These are phyloP conservation scores for Criorhina ranunculi DNA, from an alignment of 2,888 invertebrate genomes.

Conservation along the genomic window DNA sequence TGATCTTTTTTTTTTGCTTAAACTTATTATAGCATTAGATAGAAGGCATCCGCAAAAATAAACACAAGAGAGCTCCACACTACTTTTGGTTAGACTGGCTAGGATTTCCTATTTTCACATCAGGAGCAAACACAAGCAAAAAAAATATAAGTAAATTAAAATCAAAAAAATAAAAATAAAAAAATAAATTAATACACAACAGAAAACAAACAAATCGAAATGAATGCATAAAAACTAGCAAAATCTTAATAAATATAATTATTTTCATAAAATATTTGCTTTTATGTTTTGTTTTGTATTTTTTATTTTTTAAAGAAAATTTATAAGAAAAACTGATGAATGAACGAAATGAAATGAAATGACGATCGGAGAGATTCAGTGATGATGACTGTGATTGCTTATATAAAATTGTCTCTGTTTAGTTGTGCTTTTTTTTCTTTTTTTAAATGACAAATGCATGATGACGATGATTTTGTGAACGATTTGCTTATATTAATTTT, in stretches of 20 bases:
- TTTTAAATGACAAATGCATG: constrained; percentile 41
- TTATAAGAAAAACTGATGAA: background rate
- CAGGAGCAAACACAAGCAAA: constrained; percentile 79
- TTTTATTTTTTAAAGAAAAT: constrained; percentile 1
- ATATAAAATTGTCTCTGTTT: constrained; percentile 18
- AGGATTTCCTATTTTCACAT: constrained; percentile 82
- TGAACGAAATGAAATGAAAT: constrained; percentile 31
- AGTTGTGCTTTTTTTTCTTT: constrained; percentile 54
- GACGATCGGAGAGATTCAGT: constrained; percentile 37
- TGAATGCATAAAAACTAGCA: constrained; percentile 30
- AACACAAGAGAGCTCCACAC: constrained; percentile 79
- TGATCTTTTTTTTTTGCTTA: constrained; percentile 43
- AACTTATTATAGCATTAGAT: constrained; percentile 68
- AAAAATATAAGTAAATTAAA: constrained; percentile 78
- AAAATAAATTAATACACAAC: constrained; percentile 44
- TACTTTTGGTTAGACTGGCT: constrained; percentile 84
- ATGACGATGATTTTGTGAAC: constrained; percentile 67
- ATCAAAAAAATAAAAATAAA: constrained; percentile 62
- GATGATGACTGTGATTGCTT: constrained; percentile 38
- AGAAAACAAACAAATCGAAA: constrained; percentile 27
- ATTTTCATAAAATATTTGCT: background rate
- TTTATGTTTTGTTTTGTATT: too few species aligned
- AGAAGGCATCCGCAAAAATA: constrained; percentile 77
- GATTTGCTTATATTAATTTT: constrained; percentile 77
- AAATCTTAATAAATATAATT: constrained; percentile 16